These are phyloP conservation scores for Conus canariensis DNA, from an alignment of 2,888 invertebrate genomes.

Conservation along the genomic window DNA sequence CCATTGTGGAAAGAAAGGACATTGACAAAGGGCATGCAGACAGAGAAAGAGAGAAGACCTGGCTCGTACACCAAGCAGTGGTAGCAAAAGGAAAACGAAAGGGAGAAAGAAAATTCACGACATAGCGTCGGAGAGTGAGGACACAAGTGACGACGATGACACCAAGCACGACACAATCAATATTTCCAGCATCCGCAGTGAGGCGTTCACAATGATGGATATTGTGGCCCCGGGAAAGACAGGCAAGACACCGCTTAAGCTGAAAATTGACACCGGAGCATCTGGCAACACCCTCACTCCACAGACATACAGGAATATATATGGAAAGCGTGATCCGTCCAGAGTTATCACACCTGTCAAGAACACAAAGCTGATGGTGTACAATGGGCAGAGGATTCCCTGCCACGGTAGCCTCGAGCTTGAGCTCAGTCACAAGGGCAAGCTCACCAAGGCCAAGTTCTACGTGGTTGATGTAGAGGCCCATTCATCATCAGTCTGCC, in stretches of 20 bases:
- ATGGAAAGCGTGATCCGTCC: constrained; percentile 2
- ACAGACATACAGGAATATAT: constrained; percentile 42
- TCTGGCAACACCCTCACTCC: constrained; percentile 46
- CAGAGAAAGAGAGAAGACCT: neutral
- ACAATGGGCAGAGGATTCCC: constrained; percentile 36
- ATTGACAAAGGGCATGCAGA: constrained; percentile 30
- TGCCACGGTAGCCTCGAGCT: constrained; percentile 26
- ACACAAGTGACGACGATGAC: neutral
- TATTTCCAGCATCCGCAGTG: neutral
- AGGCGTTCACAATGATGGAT: neutral
- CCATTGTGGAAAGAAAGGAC: constrained; percentile 22
- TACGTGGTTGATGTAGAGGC: constrained; percentile 46
- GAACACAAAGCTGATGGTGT: constrained; percentile 37
- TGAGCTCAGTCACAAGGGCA: neutral
- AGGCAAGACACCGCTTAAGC: constrained; percentile 40
- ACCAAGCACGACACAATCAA: constrained; percentile 4
- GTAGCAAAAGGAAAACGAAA: neutral
- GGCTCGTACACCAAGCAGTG: neutral
- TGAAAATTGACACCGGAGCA: constrained; percentile 45
- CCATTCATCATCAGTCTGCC: constrained; percentile 47
- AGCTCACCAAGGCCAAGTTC: constrained; percentile 32
- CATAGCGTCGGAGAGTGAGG: no score
- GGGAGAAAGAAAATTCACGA: no score
- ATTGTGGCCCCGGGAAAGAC: neutral
- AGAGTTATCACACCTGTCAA: neutral